A percentile compares a stretch with the other conserved stretches of the same genome.
Evolutionary conservation across 2,888 invertebrate genomes (phyloP).

Genomic region (Acanthoscelides obtectus): DNA sequence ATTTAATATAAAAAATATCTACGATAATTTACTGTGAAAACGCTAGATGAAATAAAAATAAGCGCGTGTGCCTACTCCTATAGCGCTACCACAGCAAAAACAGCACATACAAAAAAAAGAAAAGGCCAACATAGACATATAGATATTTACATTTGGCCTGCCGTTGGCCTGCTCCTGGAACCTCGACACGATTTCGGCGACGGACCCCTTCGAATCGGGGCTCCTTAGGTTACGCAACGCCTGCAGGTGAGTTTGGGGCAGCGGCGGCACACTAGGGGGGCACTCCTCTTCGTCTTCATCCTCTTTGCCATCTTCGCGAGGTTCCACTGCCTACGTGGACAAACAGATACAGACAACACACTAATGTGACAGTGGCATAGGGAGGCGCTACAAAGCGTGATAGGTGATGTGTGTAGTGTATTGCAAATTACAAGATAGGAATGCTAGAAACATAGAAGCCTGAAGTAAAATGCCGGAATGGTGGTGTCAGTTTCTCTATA

Average conservation of each 20-base stretch:
- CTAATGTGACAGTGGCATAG: background rate
- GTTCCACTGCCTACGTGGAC: conserved; percentile 29
- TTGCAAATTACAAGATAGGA: too few relatives aligned
- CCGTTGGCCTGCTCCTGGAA: conserved; percentile 46
- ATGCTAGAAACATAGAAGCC: too few relatives aligned
- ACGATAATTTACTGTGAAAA: too few relatives aligned
- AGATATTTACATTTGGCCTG: conserved; percentile 34
- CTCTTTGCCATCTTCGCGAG: conserved; percentile 33
- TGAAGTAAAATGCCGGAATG: too few relatives aligned
- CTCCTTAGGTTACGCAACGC: conserved; percentile 37
- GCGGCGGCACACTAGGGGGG: conserved; percentile 46
- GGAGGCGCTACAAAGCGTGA: background rate
- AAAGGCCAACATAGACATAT: conserved; percentile 15
- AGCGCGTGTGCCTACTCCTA: background rate
- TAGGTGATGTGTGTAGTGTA: background rate
- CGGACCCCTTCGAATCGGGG: conserved; percentile 39
- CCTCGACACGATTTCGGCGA: conserved; percentile 47
- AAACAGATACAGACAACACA: conserved; percentile 12
- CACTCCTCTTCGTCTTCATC: conserved; percentile 33
- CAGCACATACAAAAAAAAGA: background rate
- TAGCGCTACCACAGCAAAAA: background rate
- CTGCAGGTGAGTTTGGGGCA: conserved; percentile 44
- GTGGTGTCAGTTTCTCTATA: too few relatives aligned
- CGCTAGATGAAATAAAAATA: too few relatives aligned
- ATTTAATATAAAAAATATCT: too few relatives aligned